Conservation (phyloP, 2,888 invertebrate species). For the Noctua fimbriata region DNA sequence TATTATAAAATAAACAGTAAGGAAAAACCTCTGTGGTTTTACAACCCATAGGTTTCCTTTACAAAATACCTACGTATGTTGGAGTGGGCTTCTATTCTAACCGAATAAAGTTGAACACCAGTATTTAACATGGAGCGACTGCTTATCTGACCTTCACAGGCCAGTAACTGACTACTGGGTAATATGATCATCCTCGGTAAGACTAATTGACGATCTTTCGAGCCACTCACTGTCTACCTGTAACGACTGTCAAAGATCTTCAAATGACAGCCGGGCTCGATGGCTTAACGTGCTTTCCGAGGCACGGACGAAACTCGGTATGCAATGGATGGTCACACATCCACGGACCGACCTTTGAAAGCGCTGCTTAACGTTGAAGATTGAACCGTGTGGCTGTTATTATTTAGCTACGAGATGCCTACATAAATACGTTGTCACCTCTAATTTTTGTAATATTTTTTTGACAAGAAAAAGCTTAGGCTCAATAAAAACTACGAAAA, state of each 20-base stretch:
- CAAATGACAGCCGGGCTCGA: not conserved
- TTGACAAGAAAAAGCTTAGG: too few species aligned
- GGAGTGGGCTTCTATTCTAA: not conserved
- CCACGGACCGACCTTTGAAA: not conserved
- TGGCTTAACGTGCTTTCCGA: too few species aligned
- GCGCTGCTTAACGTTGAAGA: not conserved
- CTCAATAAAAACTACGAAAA: slow-evolving; percentile 11
- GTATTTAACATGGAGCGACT: not conserved
- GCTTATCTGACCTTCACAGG: not conserved
- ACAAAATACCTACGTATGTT: too few species aligned
- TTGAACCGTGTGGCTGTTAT: not conserved
- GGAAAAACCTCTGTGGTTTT: too few species aligned
- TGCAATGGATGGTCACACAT: too few species aligned
- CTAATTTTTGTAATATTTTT: too few species aligned
- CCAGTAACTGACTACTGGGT: not conserved
- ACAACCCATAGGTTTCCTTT: too few species aligned
- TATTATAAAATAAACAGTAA: too few species aligned
- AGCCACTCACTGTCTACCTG: not conserved
- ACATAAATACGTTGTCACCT: too few species aligned
- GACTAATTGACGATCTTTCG: not conserved
- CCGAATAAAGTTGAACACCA: not conserved
- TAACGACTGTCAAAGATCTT: not conserved
- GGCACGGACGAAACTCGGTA: too few species aligned
- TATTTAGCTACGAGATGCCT: not conserved
- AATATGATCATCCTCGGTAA: not conserved